Base-by-base conservation (phyloP, 2,797 vertebrate genomes). In the Delichon dasypus region DNA sequence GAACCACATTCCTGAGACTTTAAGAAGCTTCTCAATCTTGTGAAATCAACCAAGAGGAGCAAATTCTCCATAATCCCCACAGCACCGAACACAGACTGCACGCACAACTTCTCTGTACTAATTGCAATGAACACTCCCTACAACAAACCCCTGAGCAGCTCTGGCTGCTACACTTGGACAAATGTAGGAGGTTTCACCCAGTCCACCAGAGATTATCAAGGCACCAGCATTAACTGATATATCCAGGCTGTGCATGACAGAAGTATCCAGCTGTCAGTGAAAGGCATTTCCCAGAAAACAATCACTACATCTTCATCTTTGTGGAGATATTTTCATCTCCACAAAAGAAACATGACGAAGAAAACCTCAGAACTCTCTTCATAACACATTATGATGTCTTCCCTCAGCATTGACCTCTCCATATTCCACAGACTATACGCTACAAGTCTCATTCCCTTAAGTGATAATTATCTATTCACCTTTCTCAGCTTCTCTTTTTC, bases 371-470 rank as follows among this genome's bases (percentile, higher is more conserved):
- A 85, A 70, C 18, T 36, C 11, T 80, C 21, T 64, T 40, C 32
- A 15, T 11, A 50, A 11, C 2, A 10, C 30, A n/a, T 23, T 42
- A 29, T 7, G 6, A 29, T n/a, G 6, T 48, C 44, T 70, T 30
- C 25, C 12, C 5, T 48, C 13, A 67, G 23, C 25, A 84, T 0
- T 77, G 70, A 40, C 14, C 17, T 54, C 40, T 89, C 25, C 1
- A 4, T 36, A 45, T 77, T 77, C 70, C 27, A 54, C 25, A 48
- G 23, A 44, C 19, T 22, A 9, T 20, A n/a, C 12, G 5, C 6
- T 32, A 44, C 0, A 0, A 26, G 7, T 30, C 10, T 83, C 2
- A 1, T 55, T 50, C 23, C 9, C 23, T 38, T 38, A 44, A 77
- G 18, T 54, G 23, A 62, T 58, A 11, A 16, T 18, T 30, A 62